A percentile compares a stretch with the other conserved stretches of the same genome.
Conservation (phyloP, 2,888 invertebrate species). For the Rotaria macrura region DNA sequence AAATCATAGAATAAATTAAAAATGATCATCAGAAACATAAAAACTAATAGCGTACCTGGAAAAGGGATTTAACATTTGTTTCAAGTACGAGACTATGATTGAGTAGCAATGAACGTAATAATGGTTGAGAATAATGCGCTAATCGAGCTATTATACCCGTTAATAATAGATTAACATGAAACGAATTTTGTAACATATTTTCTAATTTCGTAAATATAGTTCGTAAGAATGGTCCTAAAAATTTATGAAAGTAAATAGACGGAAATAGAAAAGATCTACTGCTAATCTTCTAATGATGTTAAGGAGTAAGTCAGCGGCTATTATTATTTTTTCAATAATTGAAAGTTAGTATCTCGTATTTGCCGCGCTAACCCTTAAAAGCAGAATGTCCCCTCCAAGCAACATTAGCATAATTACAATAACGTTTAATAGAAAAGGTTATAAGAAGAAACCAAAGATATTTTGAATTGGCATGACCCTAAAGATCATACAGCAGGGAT, state of each 20-base stretch:
- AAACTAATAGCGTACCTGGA: slow-evolving; percentile 59
- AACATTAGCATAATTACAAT: too few relatives aligned
- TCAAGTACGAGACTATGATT: slow-evolving; percentile 73
- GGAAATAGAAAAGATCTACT: too few relatives aligned
- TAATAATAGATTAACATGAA: slow-evolving; percentile 73
- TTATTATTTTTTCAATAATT: too few relatives aligned
- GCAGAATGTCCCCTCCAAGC: too few relatives aligned
- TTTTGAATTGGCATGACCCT: too few relatives aligned
- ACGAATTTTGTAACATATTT: slow-evolving; percentile 69
- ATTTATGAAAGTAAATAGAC: background rate
- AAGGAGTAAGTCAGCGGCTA: too few relatives aligned
- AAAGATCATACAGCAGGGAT: too few relatives aligned
- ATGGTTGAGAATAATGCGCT: slow-evolving; percentile 75
- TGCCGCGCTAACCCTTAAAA: too few relatives aligned
- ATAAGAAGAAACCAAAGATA: too few relatives aligned
- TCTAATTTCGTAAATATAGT: slow-evolving; percentile 70
- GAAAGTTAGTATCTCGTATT: too few relatives aligned
- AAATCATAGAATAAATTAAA: background rate
- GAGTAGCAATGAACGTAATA: slow-evolving; percentile 73
- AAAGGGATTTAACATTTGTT: slow-evolving; percentile 77
- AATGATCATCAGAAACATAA: background rate
- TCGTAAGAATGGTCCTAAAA: slow-evolving; percentile 64
- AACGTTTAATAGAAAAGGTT: too few relatives aligned
- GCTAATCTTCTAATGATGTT: too few relatives aligned
- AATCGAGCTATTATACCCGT: slow-evolving; percentile 75